phyloP scores from a whole-genome alignment of 2,888 invertebrate species.

The Orchesellides sinensis region DNA sequence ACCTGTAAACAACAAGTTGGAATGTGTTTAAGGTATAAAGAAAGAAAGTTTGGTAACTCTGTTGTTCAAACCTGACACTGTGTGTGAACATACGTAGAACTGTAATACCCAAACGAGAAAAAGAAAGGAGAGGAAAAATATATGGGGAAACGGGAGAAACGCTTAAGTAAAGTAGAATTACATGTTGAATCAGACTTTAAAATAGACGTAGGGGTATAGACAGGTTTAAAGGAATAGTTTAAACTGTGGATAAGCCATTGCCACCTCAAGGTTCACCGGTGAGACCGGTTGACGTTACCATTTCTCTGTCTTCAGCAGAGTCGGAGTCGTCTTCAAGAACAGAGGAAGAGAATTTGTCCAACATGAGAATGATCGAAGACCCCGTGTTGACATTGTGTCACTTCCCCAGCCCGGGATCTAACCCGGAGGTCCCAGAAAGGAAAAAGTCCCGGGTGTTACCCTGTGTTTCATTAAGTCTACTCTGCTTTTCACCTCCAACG shows the following conservation, averaged over 20 bases:
- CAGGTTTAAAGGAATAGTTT: conserved; percentile 48
- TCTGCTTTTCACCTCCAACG: conserved; percentile 74
- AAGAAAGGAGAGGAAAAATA: conserved; percentile 8
- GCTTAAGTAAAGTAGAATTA: neutral
- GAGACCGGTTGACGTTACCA: conserved; percentile 74
- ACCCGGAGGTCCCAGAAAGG: conserved; percentile 74
- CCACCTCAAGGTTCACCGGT: conserved; percentile 72
- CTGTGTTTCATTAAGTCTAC: conserved; percentile 74
- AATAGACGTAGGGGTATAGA: conserved; percentile 55
- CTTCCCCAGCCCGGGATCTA: conserved; percentile 75
- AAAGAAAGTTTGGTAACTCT: too few species aligned
- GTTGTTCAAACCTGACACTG: too few species aligned
- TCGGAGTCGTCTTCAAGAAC: conserved; percentile 73
- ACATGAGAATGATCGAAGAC: conserved; percentile 75
- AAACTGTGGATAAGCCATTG: conserved; percentile 75
- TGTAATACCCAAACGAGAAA: neutral
- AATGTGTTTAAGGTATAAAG: neutral
- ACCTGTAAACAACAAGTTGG: neutral
- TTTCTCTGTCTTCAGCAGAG: conserved; percentile 74
- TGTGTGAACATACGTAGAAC: neutral
- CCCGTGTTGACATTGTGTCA: conserved; percentile 75
- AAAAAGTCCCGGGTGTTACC: conserved; percentile 75
- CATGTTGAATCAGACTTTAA: conserved; percentile 28
- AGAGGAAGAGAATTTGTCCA: conserved; percentile 73
- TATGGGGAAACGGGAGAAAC: conserved; percentile 15